phyloP scores from a whole-genome alignment of 2,797 vertebrate genomes.

The Chelon labrosus region DNA sequence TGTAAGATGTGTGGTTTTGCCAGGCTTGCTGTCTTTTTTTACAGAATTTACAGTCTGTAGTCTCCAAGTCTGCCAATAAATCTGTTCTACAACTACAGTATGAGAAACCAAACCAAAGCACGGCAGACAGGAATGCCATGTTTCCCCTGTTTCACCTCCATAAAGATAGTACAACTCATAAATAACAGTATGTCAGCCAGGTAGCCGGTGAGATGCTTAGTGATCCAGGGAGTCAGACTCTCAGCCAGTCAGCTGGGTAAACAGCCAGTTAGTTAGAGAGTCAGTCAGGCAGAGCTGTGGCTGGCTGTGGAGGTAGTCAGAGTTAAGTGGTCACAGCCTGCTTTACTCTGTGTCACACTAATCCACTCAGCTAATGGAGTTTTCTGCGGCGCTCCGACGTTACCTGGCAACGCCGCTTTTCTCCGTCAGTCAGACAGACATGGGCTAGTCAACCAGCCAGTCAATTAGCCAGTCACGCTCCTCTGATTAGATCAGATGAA shows the following conservation, averaged over 20 bases:
- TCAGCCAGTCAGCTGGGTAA: constrained; percentile 44
- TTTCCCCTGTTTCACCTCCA: not conserved
- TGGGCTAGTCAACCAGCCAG: constrained; percentile 48
- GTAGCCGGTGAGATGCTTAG: constrained; percentile 5
- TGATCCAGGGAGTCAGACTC: constrained; percentile 19
- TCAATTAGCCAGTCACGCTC: constrained; percentile 55
- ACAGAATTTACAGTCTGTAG: too few relatives aligned
- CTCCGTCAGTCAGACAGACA: constrained; percentile 36
- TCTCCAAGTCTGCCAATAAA: too few relatives aligned
- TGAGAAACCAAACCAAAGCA: not conserved
- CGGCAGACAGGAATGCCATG: not conserved
- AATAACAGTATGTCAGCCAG: constrained; percentile 10
- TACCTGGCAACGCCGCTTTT: constrained; percentile 54
- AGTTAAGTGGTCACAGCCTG: constrained; percentile 57
- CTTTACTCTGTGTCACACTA: constrained; percentile 59
- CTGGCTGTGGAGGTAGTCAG: constrained; percentile 46
- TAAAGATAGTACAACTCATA: not conserved
- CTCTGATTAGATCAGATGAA: constrained; percentile 54
- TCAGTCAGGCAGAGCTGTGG: constrained; percentile 26
- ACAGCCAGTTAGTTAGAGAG: constrained; percentile 47
- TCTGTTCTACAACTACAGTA: too few relatives aligned
- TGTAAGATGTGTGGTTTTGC: not conserved
- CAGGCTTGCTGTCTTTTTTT: not conserved
- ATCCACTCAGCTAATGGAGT: constrained; percentile 76
- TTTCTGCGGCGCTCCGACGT: constrained; percentile 61